Conservation (phyloP, 2,888 invertebrate genomes). For the Epistrophella euchroma region DNA sequence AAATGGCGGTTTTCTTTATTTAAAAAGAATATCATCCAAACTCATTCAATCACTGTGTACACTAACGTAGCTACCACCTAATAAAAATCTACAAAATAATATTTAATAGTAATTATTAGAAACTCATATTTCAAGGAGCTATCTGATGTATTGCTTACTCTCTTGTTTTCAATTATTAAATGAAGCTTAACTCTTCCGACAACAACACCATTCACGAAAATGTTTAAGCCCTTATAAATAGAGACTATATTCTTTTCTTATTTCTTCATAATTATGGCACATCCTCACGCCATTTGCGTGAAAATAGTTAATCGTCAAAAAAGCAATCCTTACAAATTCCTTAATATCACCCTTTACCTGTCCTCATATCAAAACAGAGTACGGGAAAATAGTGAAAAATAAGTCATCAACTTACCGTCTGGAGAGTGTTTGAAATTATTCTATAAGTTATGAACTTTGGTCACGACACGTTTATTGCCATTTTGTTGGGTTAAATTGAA, state of each 20-base stretch:
- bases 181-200: constrained; percentile 12
- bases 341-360: constrained; percentile 4
- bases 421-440: constrained; percentile 67
- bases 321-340: constrained; percentile 29
- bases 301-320: constrained; percentile 57
- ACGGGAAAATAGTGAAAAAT: constrained; percentile 49
- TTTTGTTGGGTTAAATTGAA: constrained; percentile 37
- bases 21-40: not conserved
- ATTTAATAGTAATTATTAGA: not conserved
- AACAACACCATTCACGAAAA: not conserved
- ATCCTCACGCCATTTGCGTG: constrained; percentile 62
- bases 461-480: constrained; percentile 55
- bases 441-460: constrained; percentile 65
- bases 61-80: not conserved
- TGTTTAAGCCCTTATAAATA: constrained; percentile 33
- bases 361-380: not conserved
- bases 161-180: constrained; percentile 67
- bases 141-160: constrained; percentile 39
- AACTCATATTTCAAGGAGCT: constrained; percentile 28
- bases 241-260: not conserved
- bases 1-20: too few relatives aligned
- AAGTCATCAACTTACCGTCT: constrained; percentile 69
- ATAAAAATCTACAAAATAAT: not conserved
- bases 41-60: not conserved
- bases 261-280: constrained; percentile 48